These are phyloP conservation scores for Fopius arisanus DNA, from an alignment of 1,140 invertebrate genomes.

Conservation along the genomic window DNA sequence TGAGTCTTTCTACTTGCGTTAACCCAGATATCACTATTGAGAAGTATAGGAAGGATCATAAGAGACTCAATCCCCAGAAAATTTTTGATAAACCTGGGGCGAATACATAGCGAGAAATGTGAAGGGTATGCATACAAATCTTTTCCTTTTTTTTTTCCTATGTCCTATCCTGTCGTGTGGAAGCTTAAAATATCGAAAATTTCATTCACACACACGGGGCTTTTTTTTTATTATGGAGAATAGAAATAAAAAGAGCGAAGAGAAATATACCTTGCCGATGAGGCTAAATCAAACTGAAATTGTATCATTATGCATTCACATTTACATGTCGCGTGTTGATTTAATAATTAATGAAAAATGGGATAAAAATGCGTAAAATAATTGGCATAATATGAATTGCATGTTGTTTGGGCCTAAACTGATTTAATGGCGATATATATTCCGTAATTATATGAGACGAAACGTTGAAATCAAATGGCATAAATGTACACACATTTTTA, in stretches of 20 bases:
- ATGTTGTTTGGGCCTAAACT: not conserved
- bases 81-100: constrained; percentile 45
- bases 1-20: constrained; percentile 41
- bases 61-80: constrained; percentile 46
- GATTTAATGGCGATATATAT: constrained; percentile 15
- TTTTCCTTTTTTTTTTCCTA: not conserved
- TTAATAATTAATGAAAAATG: not conserved
- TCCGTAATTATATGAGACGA: constrained; percentile 1
- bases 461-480: not conserved
- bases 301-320: constrained; percentile 1
- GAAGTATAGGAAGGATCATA: constrained; percentile 59
- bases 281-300: not conserved
- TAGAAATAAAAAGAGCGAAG: too few species aligned
- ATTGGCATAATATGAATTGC: constrained; percentile 6
- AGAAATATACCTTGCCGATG: not conserved
- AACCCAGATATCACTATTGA: constrained; percentile 56
- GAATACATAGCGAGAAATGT: constrained; percentile 43
- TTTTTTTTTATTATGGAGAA: not conserved
- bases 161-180: not conserved
- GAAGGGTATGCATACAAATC: not conserved
- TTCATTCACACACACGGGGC: not conserved
- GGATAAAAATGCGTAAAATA: not conserved
- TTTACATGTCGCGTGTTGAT: constrained; percentile 11
- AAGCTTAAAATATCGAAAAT: too few species aligned
- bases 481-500: not conserved